phyloP scores from a whole-genome alignment of 2,113 vertebrate genomes.

The Rhagologus leucostigma region DNA sequence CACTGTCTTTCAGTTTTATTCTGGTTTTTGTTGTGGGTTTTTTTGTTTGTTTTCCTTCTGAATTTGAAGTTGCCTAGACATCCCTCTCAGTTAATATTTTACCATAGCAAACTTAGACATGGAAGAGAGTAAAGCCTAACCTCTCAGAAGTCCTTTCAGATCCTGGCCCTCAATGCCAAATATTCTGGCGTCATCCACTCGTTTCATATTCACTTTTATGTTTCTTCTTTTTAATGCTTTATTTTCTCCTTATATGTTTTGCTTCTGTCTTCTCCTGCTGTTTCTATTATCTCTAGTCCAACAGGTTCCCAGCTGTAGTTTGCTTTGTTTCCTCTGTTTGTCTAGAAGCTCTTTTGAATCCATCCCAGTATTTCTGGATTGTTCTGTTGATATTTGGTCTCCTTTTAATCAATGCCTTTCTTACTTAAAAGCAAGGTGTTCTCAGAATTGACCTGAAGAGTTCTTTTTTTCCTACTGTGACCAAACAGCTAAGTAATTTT shows the following conservation, averaged over 20 bases:
- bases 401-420: slow-evolving; percentile 58
- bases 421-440: slow-evolving; percentile 48
- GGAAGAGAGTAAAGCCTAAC: background rate
- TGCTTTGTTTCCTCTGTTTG: slow-evolving; percentile 65
- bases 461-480: slow-evolving; percentile 22
- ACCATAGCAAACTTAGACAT: slow-evolving; percentile 3
- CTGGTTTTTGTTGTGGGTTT: background rate
- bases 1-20: background rate
- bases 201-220: slow-evolving; percentile 65
- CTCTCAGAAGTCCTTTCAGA: slow-evolving; percentile 58
- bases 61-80: background rate
- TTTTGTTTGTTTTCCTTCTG: background rate
- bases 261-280: slow-evolving; percentile 45
- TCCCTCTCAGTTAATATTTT: slow-evolving; percentile 36
- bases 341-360: slow-evolving; percentile 53
- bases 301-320: slow-evolving; percentile 55
- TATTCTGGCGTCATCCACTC: slow-evolving; percentile 38
- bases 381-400: slow-evolving; percentile 31
- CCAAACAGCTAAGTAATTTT: slow-evolving; percentile 23
- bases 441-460: background rate
- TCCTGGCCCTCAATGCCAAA: slow-evolving; percentile 39
- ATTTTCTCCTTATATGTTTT: slow-evolving; percentile 29
- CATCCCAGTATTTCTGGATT: background rate
- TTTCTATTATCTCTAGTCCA: slow-evolving; percentile 62
- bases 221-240: slow-evolving; percentile 56